Conservation (phyloP, 1,140 invertebrate genomes). For the Drosophila kohkoa region DNA sequence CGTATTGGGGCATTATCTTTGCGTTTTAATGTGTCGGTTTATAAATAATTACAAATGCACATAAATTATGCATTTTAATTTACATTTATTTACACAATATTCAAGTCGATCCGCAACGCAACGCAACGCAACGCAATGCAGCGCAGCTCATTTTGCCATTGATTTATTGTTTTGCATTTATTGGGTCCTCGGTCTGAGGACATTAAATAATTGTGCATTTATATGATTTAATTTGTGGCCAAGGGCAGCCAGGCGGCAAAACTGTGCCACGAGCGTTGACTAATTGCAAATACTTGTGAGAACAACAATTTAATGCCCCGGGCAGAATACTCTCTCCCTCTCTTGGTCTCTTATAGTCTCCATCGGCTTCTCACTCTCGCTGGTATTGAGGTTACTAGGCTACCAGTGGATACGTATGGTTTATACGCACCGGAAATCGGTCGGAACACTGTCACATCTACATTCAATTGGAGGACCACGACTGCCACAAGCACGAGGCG, state of each 20-base stretch:
- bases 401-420: conserved; percentile 40
- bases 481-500: conserved; percentile 5
- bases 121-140: conserved; percentile 23
- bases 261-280: conserved; percentile 64
- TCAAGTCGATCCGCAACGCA: conserved; percentile 58
- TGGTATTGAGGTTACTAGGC: conserved; percentile 68
- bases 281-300: conserved; percentile 65
- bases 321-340: not conserved
- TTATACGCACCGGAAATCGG: conserved; percentile 34
- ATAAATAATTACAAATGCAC: conserved; percentile 79
- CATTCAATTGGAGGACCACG: conserved; percentile 21
- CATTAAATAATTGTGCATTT: conserved; percentile 83
- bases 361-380: not conserved
- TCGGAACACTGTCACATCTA: conserved; percentile 21
- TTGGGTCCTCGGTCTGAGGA: conserved; percentile 30
- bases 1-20: conserved; percentile 64
- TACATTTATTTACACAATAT: conserved; percentile 77
- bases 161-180: conserved; percentile 33
- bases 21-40: conserved; percentile 81
- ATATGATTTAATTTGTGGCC: conserved; percentile 83
- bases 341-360: too few species aligned
- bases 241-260: conserved; percentile 50
- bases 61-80: conserved; percentile 84
- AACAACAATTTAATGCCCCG: conserved; percentile 24
- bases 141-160: conserved; percentile 50